Conservation (phyloP, 2,797 vertebrate species). For the Podarcis lilfordi region DNA sequence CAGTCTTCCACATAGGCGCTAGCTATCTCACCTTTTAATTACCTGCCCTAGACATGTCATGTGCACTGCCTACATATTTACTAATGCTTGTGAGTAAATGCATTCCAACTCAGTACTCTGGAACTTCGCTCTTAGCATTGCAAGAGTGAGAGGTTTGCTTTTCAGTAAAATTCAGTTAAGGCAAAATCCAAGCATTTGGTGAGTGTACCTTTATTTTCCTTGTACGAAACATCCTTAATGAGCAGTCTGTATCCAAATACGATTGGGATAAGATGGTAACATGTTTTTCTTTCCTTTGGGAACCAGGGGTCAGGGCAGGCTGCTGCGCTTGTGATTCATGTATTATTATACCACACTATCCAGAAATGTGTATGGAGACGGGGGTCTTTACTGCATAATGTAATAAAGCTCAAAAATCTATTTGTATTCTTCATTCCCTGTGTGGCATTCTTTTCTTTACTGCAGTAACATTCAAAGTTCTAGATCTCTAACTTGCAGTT, state of each 20-base stretch:
- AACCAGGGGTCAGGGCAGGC: constrained; percentile 67
- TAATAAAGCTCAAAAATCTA: constrained; percentile 69
- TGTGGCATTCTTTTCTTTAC: constrained; percentile 12
- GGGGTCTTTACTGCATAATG: constrained; percentile 73
- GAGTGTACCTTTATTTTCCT: constrained; percentile 49
- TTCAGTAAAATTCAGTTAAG: constrained; percentile 59
- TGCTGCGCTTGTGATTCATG: constrained; percentile 68
- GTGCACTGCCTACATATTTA: constrained; percentile 41
- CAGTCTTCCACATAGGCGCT: constrained; percentile 52
- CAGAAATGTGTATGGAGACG: constrained; percentile 73
- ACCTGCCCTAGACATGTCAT: constrained; percentile 49
- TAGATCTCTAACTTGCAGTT: not conserved
- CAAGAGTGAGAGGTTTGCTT: constrained; percentile 47
- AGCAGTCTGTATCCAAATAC: constrained; percentile 67
- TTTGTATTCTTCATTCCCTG: constrained; percentile 11
- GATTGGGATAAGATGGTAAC: constrained; percentile 67
- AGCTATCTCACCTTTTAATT: constrained; percentile 59
- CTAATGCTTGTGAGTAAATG: constrained; percentile 38
- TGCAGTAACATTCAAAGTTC: not conserved
- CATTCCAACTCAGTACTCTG: constrained; percentile 61
- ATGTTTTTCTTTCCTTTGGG: constrained; percentile 73
- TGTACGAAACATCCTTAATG: constrained; percentile 21
- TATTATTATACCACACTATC: constrained; percentile 77
- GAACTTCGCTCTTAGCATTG: constrained; percentile 34
- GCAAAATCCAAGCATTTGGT: constrained; percentile 47